Percentiles rank a stretch among this genome's conserved stretches.
Conservation (phyloP, 2,113 vertebrate genomes). For the Electrona antarctica region DNA sequence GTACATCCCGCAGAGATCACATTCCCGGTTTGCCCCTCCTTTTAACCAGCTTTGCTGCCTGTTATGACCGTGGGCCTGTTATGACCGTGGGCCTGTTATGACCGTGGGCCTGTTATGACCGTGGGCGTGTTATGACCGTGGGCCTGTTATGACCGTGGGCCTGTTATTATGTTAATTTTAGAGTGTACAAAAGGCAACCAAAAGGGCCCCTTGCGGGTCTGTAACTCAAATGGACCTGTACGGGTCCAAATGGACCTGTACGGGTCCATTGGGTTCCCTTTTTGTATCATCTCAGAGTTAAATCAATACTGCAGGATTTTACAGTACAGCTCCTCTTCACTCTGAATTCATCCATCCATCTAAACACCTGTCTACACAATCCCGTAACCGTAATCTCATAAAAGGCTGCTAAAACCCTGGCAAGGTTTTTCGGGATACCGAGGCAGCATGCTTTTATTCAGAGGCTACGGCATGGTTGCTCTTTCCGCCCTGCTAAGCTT, state of each 20-base stretch:
- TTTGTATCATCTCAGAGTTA: too few species aligned
- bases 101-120: not conserved
- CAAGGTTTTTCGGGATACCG: slow-evolving; percentile 18
- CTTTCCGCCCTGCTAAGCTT: slow-evolving; percentile 33
- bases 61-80: not conserved
- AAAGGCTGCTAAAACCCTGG: slow-evolving; percentile 36
- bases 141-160: not conserved
- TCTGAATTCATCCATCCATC: slow-evolving; percentile 5
- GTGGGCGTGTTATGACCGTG: too few species aligned
- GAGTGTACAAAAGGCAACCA: too few species aligned
- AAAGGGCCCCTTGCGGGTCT: too few species aligned
- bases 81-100: not conserved
- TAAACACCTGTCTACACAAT: slow-evolving; percentile 10
- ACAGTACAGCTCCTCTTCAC: not conserved
- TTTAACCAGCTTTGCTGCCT: not conserved
- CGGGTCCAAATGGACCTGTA: too few species aligned
- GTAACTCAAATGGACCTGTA: too few species aligned
- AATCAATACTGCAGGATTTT: too few species aligned
- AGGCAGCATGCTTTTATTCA: not conserved
- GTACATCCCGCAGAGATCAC: slow-evolving; percentile 1
- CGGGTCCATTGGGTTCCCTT: too few species aligned
- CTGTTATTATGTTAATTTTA: not conserved
- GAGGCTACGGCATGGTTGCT: not conserved
- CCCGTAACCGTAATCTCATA: not conserved
- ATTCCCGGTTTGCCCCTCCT: not conserved